phyloP scores from a whole-genome alignment of 2,888 invertebrate species.

The Leucophenga montana region DNA sequence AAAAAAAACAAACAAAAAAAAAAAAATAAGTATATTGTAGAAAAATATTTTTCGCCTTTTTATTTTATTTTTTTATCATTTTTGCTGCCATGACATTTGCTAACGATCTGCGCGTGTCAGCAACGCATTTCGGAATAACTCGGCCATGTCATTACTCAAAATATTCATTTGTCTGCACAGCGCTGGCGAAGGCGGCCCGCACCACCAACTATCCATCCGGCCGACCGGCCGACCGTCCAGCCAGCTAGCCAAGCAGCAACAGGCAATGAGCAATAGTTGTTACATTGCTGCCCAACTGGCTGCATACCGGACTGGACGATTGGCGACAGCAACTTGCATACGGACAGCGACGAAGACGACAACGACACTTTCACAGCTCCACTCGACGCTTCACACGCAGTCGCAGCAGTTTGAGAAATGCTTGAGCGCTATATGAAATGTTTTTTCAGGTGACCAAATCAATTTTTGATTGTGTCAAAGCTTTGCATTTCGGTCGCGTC shows the following conservation, averaged over 20 bases:
- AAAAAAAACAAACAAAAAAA: too few relatives aligned
- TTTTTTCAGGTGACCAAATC: slow-evolving; percentile 56
- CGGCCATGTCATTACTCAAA: slow-evolving; percentile 66
- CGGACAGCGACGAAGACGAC: neutral
- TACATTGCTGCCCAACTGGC: too few relatives aligned
- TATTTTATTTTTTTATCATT: slow-evolving; percentile 14
- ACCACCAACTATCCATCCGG: slow-evolving; percentile 21
- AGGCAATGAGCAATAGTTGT: slow-evolving; percentile 28
- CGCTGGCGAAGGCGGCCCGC: slow-evolving; percentile 4
- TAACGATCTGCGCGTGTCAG: slow-evolving; percentile 66
- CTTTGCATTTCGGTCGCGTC: slow-evolving; percentile 9
- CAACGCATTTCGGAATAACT: slow-evolving; percentile 40
- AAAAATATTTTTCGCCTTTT: slow-evolving; percentile 13
- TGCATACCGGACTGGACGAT: too few relatives aligned
- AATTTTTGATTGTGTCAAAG: slow-evolving; percentile 64
- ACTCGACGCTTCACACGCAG: neutral
- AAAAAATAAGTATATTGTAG: too few relatives aligned
- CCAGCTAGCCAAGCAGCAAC: slow-evolving; percentile 33
- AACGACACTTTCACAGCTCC: neutral
- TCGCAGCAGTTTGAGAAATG: neutral
- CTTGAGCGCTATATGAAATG: neutral
- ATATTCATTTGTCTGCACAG: slow-evolving; percentile 44
- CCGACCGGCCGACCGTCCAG: slow-evolving; percentile 54
- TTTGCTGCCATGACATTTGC: slow-evolving; percentile 44
- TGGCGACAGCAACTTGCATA: neutral